Conservation (phyloP, 30 jellyfish, hydroid and myxozoan species). For the Aurelia coerulea region DNA sequence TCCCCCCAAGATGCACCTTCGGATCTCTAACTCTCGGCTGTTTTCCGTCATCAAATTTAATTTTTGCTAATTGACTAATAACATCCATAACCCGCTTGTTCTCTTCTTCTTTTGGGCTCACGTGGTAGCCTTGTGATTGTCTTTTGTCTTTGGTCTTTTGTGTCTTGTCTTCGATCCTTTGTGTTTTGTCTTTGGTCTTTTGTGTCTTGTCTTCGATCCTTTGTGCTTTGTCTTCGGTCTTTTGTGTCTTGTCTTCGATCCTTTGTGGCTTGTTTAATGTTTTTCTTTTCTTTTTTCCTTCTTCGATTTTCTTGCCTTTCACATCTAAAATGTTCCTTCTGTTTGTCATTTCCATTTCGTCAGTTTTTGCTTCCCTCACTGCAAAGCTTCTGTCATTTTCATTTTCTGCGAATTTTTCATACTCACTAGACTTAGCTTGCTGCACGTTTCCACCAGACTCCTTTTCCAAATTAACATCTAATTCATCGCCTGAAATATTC, state of each 20-base stretch:
- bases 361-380: neutral
- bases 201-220: neutral
- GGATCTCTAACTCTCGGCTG: neutral
- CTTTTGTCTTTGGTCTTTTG: neutral
- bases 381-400: neutral
- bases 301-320: neutral
- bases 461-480: neutral
- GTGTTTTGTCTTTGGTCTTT: neutral
- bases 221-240: too few species aligned
- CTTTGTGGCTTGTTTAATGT: too few species aligned
- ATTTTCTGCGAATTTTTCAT: neutral
- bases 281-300: too few species aligned
- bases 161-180: neutral
- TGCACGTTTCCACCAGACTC: too few species aligned
- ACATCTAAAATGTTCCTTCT: neutral
- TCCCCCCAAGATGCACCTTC: neutral
- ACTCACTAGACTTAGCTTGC: neutral
- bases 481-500: neutral
- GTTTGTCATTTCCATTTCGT: neutral
- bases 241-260: neutral
- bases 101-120: slow-evolving; percentile 6
- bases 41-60: slow-evolving; percentile 7
- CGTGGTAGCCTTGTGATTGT: neutral
- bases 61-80: slow-evolving; percentile 40
- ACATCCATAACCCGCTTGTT: slow-evolving; percentile 40